Base-by-base conservation (phyloP, 2,888 invertebrate genomes). In the Cataglyphis albicans region DNA sequence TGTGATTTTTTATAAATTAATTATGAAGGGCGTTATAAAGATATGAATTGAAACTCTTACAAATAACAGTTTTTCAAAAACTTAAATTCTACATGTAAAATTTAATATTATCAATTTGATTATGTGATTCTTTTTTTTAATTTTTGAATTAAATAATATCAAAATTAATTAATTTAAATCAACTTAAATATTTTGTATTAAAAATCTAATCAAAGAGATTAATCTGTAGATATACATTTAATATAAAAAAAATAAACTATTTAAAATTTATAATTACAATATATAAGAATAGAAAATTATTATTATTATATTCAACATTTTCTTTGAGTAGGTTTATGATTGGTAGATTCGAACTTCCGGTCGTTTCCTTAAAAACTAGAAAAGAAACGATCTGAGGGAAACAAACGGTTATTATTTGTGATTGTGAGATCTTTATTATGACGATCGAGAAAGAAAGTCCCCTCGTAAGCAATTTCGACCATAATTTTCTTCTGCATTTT, bases 381-480 rank as follows among this genome's bases (percentile, higher is more conserved):
- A 59, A 68, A 52, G 57, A 4, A 63, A 59, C 32, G 32, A 6
- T 18, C 68, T 59, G 59, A 25, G 18, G 44, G 57, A 44, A 59
- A 68, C 57, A 15, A 21, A 68, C 35, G 70, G 25, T 80, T 35
- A 59, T 80, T 80, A 80, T 68, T 48, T 59, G 18, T 21, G 48
- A 52, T 52, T n/a, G n/a, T 52, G 48, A 80, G 70, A 80, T 80
- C 70, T 80, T 70, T 68, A 80, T 70, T 80, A 70, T 59, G 59
- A 68, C 78, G 35, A 80, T 61, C 78, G 48, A 68, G 68, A 32
- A 6, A 32, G 32, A 32, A 32, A 44, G 5, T 25, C 59, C 44
- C 44, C 44, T 70, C 57, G 25, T 78, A 59, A 59, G 68, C 44
- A 44, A 70, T 80, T 80, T 59, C 44, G 59, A 32, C 32, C 25